phyloP scores from a whole-genome alignment of 2,113 vertebrate species.

The Heptranchias perlo region DNA sequence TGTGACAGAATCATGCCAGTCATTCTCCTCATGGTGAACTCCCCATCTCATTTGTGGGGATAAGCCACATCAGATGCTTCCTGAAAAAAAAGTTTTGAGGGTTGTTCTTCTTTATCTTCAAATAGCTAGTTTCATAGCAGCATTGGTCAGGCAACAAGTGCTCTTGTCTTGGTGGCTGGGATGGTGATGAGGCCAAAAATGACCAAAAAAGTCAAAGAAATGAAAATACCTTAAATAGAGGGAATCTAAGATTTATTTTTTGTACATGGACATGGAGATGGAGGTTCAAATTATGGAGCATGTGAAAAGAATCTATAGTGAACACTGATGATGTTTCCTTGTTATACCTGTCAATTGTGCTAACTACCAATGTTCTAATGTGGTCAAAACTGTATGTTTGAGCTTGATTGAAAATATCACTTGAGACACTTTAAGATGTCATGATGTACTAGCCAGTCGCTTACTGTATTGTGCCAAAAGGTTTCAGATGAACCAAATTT shows the following conservation, averaged over 20 bases:
- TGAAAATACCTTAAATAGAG: background rate
- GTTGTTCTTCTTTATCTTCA: background rate
- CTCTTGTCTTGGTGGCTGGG: background rate
- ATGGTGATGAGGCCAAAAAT: background rate
- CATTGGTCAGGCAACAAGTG: background rate
- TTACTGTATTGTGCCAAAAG: background rate
- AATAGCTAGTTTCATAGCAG: background rate
- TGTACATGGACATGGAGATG: background rate
- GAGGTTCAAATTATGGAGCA: background rate
- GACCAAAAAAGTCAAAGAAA: background rate
- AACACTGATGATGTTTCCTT: background rate
- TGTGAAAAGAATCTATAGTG: background rate
- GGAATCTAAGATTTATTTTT: background rate
- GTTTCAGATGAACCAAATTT: background rate
- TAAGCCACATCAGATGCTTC: background rate
- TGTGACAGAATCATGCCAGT: background rate
- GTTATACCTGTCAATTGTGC: background rate
- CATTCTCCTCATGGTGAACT: background rate
- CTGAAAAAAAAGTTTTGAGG: background rate
- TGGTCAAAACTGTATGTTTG: background rate
- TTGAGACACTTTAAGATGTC: background rate
- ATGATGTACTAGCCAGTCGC: background rate
- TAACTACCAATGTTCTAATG: background rate
- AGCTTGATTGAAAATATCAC: background rate
- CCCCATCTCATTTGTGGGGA: background rate